phyloP scores from a whole-genome alignment of 2,113 vertebrate species.

The Myrmecobius fasciatus region DNA sequence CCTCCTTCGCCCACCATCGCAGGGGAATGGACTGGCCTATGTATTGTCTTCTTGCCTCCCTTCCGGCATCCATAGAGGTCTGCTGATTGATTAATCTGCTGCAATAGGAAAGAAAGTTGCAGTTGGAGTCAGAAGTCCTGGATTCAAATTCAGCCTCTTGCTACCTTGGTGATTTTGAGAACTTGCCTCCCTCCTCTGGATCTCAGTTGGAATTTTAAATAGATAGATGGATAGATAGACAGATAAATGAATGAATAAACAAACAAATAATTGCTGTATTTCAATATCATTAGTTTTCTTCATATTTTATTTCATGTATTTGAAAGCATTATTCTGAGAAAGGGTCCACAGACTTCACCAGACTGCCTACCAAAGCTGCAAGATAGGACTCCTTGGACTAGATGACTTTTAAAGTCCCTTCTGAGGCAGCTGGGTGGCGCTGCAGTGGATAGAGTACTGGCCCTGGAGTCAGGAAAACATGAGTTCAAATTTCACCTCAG shows the following conservation, averaged over 20 bases:
- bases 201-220: too few relatives aligned
- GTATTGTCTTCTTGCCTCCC: neutral
- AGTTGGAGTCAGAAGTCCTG: neutral
- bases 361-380: neutral
- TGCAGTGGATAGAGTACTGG: neutral
- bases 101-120: neutral
- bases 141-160: neutral
- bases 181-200: neutral
- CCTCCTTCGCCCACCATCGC: neutral
- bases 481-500: neutral
- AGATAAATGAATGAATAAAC: too few relatives aligned
- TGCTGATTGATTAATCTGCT: neutral
- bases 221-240: too few relatives aligned
- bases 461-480: neutral
- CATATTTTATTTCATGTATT: neutral
- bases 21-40: neutral
- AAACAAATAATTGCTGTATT: neutral
- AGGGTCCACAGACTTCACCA: neutral
- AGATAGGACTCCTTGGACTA: neutral
- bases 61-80: neutral
- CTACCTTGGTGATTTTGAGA: neutral
- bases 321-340: neutral
- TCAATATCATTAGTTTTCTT: neutral
- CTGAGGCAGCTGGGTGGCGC: neutral
- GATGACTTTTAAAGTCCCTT: neutral